Evolutionary conservation across 2,113 vertebrate species (phyloP), one percentile per base, ranked within the genome.

Genomic region (Gymnocephalus cernua): DNA sequence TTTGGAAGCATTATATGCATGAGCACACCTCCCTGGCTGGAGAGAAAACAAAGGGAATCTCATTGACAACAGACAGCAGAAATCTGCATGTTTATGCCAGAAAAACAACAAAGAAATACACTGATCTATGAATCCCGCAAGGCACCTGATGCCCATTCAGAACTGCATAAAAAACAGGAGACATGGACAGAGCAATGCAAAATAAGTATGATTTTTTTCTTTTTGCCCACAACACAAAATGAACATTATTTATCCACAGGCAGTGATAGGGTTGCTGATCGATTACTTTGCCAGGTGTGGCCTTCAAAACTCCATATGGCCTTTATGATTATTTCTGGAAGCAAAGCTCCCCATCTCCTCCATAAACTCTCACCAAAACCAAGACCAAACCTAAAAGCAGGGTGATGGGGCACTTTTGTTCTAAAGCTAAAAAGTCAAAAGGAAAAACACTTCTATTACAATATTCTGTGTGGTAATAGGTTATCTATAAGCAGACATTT

Each of bases 1-100:
- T 87, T 84, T 86, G 66, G 81, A 69, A 29, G 73, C 74, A 88
- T 88, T 58, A 84, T 65, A 88, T 79, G 78, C 90, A 80, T 83
- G 83, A 90, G 74, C 72, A 86, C 75, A 78, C 57, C 69, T 76
- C 35, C 74, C 45, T 11, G 18, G 67, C 66, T 74, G 76, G 82
- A 82, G 63, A 58, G 77, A 38, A 88, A 92, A 81, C 81, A 87
- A 86, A 77, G 59, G 63, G 25, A 74, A 62, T 51, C 68, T 41
- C 70, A 57, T 56, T 32, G 68, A 85, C 84, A 85, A 90, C 79
- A 77, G 88, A 77, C 78, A 85, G 50, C n/a, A 74, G 77, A 90
- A 65, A 80, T 62, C 57, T 77, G 53, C 59, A 38, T 73, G 79
- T 70, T 80, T 58, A 18, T 64, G 79, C 59, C 70, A 86, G 76